Conservation (phyloP, 2,797 vertebrate genomes). For the Salmo trutta region DNA sequence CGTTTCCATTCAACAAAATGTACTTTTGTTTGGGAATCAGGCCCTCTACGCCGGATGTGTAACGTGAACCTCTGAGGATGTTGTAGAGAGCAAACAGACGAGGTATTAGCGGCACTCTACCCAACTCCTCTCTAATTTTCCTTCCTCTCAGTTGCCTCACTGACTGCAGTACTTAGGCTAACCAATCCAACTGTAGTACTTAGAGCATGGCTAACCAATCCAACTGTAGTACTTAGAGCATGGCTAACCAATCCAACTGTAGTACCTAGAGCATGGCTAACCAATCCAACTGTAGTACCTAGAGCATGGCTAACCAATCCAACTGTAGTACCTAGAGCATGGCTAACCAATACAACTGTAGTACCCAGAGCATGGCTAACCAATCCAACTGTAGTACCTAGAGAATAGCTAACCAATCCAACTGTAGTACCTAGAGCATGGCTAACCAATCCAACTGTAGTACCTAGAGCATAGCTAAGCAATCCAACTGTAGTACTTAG, state of each 20-base stretch:
- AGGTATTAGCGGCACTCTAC: constrained; percentile 75
- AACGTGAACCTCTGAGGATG: constrained; percentile 80
- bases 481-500: constrained; percentile 44
- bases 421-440: too few species aligned
- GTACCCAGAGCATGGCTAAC: too few species aligned
- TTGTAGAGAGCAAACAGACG: constrained; percentile 78
- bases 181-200: too few species aligned
- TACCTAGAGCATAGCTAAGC: constrained; percentile 33
- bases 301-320: constrained; percentile 51
- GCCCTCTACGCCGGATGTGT: constrained; percentile 75
- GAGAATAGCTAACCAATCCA: too few species aligned
- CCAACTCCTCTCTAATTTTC: constrained; percentile 66
- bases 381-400: too few species aligned
- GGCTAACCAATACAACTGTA: too few species aligned
- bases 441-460: constrained; percentile 12
- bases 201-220: too few species aligned
- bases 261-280: too few species aligned
- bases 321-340: constrained; percentile 5
- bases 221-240: too few species aligned
- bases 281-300: constrained; percentile 20
- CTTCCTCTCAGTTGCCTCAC: constrained; percentile 27
- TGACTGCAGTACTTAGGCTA: constrained; percentile 28
- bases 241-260: too few species aligned
- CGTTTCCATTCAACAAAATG: constrained; percentile 84
- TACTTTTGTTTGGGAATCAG: constrained; percentile 81